phyloP scores from a whole-genome alignment of 2,888 invertebrate species.

The Taenaris catops region DNA sequence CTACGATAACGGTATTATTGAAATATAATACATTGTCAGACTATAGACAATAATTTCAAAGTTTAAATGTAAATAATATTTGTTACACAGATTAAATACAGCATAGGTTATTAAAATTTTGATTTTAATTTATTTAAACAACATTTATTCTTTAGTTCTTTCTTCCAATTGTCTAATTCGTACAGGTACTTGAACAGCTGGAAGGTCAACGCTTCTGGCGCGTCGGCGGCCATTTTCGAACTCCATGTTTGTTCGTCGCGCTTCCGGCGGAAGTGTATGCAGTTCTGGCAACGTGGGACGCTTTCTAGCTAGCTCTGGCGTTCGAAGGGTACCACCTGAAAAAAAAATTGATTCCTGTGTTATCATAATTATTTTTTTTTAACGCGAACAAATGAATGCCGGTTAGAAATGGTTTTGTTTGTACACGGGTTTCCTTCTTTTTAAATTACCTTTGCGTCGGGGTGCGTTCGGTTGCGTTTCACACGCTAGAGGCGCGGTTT shows the following conservation, averaged over 20 bases:
- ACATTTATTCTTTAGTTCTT: slow-evolving; percentile 36
- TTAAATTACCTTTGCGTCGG: slow-evolving; percentile 52
- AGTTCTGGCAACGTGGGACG: slow-evolving; percentile 52
- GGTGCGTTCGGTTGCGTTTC: slow-evolving; percentile 32
- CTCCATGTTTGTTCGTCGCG: slow-evolving; percentile 33
- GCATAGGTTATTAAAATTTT: too few relatives aligned
- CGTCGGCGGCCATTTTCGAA: slow-evolving; percentile 53
- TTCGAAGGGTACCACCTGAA: slow-evolving; percentile 49
- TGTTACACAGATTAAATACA: neutral
- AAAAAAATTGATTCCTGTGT: too few relatives aligned
- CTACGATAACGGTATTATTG: too few relatives aligned
- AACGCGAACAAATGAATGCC: neutral
- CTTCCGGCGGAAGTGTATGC: slow-evolving; percentile 39
- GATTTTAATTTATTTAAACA: too few relatives aligned
- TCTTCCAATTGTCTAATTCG: slow-evolving; percentile 64
- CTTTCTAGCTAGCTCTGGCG: slow-evolving; percentile 50
- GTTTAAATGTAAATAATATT: too few relatives aligned
- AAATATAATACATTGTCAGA: too few relatives aligned
- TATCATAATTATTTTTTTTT: neutral
- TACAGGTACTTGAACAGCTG: slow-evolving; percentile 67
- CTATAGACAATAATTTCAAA: too few relatives aligned
- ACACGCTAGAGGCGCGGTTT: slow-evolving; percentile 23
- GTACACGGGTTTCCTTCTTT: neutral
- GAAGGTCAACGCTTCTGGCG: slow-evolving; percentile 66
- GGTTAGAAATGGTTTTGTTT: neutral